Evolutionary conservation across 2,888 invertebrate species (phyloP).

Genomic region (Ecdyonurus torrentis): DNA sequence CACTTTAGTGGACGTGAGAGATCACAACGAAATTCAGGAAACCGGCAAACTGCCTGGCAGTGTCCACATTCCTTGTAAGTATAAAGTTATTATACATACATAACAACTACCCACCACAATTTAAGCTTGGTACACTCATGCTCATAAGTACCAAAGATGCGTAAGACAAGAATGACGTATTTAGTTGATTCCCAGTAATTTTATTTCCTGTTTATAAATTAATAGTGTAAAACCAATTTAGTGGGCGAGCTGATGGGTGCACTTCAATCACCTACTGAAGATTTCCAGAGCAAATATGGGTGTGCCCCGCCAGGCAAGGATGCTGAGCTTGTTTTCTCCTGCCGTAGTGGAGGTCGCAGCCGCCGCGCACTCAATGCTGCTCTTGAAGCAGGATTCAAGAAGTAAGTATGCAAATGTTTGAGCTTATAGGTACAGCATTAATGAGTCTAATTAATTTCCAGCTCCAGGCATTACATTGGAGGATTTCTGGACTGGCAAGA

Average conservation of each 20-base stretch:
- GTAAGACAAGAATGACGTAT: no score
- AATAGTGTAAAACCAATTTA: neutral
- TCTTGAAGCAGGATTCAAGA: neutral
- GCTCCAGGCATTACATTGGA: conserved; percentile 9
- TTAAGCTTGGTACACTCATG: neutral
- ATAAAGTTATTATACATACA: neutral
- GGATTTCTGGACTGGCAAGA: conserved; percentile 11
- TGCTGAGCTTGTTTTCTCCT: conserved; percentile 5
- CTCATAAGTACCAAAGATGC: no score
- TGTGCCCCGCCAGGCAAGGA: neutral
- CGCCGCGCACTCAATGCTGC: conserved; percentile 1
- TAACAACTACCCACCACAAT: neutral
- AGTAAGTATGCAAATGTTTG: conserved; percentile 2
- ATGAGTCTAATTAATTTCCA: conserved; percentile 7
- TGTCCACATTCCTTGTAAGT: conserved; percentile 4
- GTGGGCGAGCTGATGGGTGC: conserved; percentile 4
- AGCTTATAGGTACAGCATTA: neutral
- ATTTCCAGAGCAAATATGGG: conserved; percentile 3
- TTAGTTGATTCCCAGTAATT: no score
- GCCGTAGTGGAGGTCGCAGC: conserved; percentile 1
- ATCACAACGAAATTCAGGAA: conserved; percentile 16
- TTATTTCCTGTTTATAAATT: neutral
- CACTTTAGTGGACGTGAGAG: conserved; percentile 16
- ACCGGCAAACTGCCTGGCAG: conserved; percentile 10
- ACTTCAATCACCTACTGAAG: neutral